These are phyloP conservation scores for pig (Sus scrofa) DNA, from an alignment of 2,113 vertebrate genomes.

Conservation along the genomic window T2T-Sscrofa CM000822.6:49697501-49698000, in stretches of 20 bases:
- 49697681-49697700: neutral
- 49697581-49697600: fast-evolving
- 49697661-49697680: neutral
- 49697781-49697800: neutral
- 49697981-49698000: slow-evolving; percentile 31
- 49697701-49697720: neutral
- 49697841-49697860: neutral
- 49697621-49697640: neutral
- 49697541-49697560: neutral
- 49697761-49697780: neutral
- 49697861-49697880: neutral
- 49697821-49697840: neutral
- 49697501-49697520: neutral
- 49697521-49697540: neutral
- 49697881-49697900: neutral
- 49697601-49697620: neutral
- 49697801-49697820: neutral
- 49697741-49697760: neutral
- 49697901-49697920: neutral
- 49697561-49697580: neutral
- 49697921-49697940: neutral
- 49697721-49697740: neutral
- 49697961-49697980: fast-evolving
- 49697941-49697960: neutral
- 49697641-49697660: neutral